These are phyloP conservation scores for Cryptocephalus moraei DNA, from an alignment of 2,888 invertebrate species.

Conservation along the genomic window DNA sequence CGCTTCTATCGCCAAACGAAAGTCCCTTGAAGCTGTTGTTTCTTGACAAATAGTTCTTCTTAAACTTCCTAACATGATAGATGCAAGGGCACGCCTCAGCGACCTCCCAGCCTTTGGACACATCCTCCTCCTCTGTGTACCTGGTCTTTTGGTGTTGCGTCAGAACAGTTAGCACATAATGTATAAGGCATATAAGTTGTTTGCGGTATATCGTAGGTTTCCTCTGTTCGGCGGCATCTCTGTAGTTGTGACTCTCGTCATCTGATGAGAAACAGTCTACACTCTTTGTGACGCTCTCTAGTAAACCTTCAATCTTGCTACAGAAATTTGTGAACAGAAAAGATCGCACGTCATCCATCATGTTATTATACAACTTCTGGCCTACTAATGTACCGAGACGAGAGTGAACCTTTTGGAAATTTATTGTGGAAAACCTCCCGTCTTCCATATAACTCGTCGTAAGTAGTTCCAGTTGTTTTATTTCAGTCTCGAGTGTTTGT, in stretches of 20 bases:
- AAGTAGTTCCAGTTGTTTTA: conserved; percentile 57
- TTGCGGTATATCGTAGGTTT: conserved; percentile 38
- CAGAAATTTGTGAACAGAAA: conserved; percentile 5
- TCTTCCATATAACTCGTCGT: conserved; percentile 61
- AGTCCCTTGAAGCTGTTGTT: conserved; percentile 33
- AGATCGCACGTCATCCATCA: conserved; percentile 22
- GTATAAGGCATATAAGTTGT: conserved; percentile 40
- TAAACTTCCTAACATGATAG: conserved; percentile 46
- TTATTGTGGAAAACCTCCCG: conserved; percentile 46
- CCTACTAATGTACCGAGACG: conserved; percentile 54
- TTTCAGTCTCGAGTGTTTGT: conserved; percentile 52
- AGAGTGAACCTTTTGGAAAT: conserved; percentile 56
- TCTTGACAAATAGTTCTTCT: conserved; percentile 45
- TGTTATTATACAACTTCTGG: conserved; percentile 41
- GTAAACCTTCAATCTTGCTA: conserved; percentile 15
- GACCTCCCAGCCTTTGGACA: conserved; percentile 44
- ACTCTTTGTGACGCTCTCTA: conserved; percentile 23
- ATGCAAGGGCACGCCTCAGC: conserved; percentile 52
- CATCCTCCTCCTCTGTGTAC: conserved; percentile 47
- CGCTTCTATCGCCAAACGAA: conserved; percentile 19
- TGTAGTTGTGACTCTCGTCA: conserved; percentile 41
- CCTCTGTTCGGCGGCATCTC: conserved; percentile 8
- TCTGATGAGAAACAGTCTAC: conserved; percentile 47
- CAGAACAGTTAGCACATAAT: conserved; percentile 32
- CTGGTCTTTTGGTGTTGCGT: conserved; percentile 29